Percentiles rank a stretch among this genome's conserved stretches.
Evolutionary conservation across 2,113 vertebrate genomes (phyloP).

Genomic region (Thamnophis sirtalis): DNA sequence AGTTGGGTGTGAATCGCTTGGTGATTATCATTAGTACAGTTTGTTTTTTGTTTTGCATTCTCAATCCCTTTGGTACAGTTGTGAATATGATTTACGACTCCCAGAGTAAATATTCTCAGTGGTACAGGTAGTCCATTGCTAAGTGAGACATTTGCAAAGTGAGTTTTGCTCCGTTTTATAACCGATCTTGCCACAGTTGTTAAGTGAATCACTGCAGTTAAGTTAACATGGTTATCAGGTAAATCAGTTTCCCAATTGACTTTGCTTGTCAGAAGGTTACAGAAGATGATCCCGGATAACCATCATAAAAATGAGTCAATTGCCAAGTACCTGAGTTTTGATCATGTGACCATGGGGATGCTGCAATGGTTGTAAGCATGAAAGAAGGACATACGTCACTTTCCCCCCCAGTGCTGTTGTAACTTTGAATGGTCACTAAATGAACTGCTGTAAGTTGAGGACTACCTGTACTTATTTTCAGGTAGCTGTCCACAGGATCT

Average conservation of each 20-base stretch:
- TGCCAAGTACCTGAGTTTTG: background rate
- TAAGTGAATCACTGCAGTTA: background rate
- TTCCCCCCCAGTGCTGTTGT: background rate
- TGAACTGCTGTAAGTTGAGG: background rate
- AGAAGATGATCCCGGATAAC: background rate
- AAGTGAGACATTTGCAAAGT: background rate
- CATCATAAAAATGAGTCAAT: background rate
- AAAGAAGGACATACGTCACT: background rate
- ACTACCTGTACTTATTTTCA: background rate
- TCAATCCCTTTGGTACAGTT: background rate
- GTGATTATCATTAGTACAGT: background rate
- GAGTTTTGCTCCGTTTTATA: background rate
- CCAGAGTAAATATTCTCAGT: background rate
- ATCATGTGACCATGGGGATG: background rate
- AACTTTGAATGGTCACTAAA: background rate
- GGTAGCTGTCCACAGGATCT: background rate
- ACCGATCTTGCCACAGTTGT: background rate
- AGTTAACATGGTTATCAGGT: background rate
- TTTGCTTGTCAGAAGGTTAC: background rate
- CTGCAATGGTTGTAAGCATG: background rate
- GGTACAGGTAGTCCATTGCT: background rate
- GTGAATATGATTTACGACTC: background rate
- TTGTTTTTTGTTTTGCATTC: background rate
- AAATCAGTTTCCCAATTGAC: background rate
- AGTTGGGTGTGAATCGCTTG: background rate